These are phyloP conservation scores for Athene cunicularia DNA, from an alignment of 2,113 vertebrate genomes.

Conservation along the genomic window DNA sequence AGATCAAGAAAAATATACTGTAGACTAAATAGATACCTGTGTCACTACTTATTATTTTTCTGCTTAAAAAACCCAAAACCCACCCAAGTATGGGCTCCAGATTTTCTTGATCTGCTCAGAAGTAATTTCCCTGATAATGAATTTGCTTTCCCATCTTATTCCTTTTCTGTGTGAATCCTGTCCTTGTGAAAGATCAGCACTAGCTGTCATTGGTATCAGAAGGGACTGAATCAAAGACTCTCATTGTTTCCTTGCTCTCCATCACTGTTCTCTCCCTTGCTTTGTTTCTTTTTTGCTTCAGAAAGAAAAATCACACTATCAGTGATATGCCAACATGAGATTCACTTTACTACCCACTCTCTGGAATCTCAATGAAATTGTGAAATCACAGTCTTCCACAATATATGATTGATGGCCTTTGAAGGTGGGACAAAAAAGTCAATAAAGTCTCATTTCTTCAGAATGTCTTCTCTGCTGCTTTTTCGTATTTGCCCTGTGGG, in stretches of 20 bases:
- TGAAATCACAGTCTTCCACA: neutral
- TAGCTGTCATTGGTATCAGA: neutral
- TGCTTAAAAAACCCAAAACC: neutral
- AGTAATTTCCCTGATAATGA: neutral
- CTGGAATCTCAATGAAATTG: neutral
- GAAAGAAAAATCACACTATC: neutral
- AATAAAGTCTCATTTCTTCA: conserved; percentile 41
- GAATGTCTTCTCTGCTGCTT: neutral
- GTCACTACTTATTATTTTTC: neutral
- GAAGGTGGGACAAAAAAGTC: conserved; percentile 31
- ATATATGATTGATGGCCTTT: conserved; percentile 4
- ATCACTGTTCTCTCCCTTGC: neutral
- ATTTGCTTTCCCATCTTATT: neutral
- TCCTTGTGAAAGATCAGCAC: neutral
- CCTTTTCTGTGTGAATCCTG: neutral
- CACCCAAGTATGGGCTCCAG: neutral
- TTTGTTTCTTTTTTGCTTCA: neutral
- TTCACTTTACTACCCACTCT: neutral
- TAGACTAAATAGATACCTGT: neutral
- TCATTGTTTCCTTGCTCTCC: neutral
- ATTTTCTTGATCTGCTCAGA: neutral
- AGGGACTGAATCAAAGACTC: neutral
- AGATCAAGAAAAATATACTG: neutral
- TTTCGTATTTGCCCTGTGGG: conserved; percentile 35
- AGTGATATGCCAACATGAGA: neutral